Conservation (phyloP, 2,797 vertebrate genomes). For the Darevskia nairensis region DNA sequence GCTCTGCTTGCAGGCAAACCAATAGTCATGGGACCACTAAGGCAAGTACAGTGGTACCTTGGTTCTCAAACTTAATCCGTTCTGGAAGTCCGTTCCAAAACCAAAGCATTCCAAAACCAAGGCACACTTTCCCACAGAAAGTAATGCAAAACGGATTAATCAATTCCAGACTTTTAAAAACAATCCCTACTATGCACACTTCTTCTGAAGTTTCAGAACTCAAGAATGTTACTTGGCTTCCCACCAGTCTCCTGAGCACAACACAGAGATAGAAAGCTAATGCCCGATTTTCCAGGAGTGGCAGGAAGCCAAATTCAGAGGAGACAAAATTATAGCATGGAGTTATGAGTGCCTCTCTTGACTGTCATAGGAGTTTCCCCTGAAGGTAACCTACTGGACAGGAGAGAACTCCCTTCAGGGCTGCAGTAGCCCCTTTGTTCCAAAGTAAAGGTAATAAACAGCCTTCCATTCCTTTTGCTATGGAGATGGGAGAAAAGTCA, state of each 20-base stretch:
- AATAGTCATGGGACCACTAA: neutral
- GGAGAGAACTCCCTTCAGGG: no score
- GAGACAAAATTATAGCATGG: neutral
- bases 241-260: neutral
- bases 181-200: neutral
- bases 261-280: conserved; percentile 10
- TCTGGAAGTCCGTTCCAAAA: no score
- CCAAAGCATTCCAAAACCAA: no score
- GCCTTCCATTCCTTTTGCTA: neutral
- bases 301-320: neutral
- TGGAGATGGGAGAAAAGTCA: neutral
- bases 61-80: no score
- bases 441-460: neutral
- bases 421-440: neutral
- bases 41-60: neutral
- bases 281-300: neutral
- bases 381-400: conserved; percentile 1
- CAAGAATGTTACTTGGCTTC: neutral
- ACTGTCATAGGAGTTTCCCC: neutral
- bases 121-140: no score
- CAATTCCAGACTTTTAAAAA: no score
- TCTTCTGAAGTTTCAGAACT: conserved; percentile 1
- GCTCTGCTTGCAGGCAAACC: neutral
- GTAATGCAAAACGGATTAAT: no score
- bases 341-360: neutral